Percentiles rank a stretch among this genome's conserved stretches.
Conservation (phyloP, 2,797 vertebrate species). For the Mionectes olivaceus region DNA sequence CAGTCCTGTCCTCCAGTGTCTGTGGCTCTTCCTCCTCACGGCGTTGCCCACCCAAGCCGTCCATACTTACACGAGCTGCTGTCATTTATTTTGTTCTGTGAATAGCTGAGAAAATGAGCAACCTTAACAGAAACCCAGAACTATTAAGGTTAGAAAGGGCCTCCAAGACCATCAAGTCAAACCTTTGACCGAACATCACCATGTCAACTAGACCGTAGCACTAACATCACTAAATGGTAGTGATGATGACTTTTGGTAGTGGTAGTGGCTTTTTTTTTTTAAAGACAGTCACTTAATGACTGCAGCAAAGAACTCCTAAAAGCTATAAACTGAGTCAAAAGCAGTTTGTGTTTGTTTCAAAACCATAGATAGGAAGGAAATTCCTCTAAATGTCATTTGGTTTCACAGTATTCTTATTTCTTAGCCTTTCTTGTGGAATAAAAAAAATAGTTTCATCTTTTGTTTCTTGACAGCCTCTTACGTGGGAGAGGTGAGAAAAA, state of each 20-base stretch:
- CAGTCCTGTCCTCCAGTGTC: neutral
- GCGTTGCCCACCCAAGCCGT: neutral
- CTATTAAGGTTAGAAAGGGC: neutral
- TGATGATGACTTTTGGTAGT: too few relatives aligned
- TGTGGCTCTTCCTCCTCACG: neutral
- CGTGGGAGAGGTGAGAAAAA: neutral
- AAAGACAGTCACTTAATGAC: neutral
- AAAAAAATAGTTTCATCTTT: neutral
- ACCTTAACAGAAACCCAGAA: neutral
- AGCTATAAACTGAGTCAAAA: neutral
- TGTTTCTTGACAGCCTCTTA: neutral
- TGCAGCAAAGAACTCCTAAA: neutral
- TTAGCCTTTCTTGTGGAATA: neutral
- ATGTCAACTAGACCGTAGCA: accelerated
- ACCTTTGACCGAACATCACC: too few relatives aligned
- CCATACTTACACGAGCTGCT: neutral
- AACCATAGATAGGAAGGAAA: neutral
- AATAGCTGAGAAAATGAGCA: neutral
- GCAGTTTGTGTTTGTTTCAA: neutral
- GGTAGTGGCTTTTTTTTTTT: too few relatives aligned
- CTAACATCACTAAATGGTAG: neutral
- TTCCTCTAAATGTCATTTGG: neutral
- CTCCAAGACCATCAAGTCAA: neutral
- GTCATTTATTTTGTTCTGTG: neutral
- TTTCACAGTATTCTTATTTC: neutral